Conservation (phyloP, 2,797 vertebrate genomes). For the Parauchenoglanis punctatus region DNA sequence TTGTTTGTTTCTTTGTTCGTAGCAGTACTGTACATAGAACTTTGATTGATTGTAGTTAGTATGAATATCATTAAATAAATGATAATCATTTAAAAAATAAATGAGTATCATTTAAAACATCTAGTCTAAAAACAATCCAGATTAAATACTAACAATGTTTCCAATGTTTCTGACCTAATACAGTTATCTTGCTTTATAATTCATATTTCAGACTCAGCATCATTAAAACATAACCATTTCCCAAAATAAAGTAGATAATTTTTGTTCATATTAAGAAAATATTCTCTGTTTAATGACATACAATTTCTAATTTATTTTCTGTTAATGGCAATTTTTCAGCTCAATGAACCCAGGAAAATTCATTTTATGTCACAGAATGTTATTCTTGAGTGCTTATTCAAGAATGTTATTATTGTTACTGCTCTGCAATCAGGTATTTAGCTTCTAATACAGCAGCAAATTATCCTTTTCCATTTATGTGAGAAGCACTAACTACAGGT, state of each 20-base stretch:
- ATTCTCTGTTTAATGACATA: neutral
- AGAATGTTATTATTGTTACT: neutral
- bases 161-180: neutral
- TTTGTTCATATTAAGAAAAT: conserved; percentile 17
- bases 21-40: neutral
- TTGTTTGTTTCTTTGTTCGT: conserved; percentile 16
- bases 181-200: neutral
- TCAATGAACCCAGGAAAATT: conserved; percentile 19
- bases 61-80: neutral
- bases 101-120: neutral
- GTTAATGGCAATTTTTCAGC: conserved; percentile 23
- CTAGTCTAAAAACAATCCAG: neutral
- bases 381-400: neutral
- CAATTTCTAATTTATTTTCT: conserved; percentile 26
- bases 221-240: neutral
- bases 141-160: neutral
- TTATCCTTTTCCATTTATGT: conserved; percentile 14
- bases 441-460: conserved; percentile 25
- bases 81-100: too few relatives aligned
- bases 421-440: conserved; percentile 2
- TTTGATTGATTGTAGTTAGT: neutral
- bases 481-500: conserved; percentile 11
- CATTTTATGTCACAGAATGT: neutral
- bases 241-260: neutral
- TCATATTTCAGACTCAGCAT: neutral